Evolutionary conservation across 2,113 vertebrate species (phyloP), one percentile per base, ranked within the genome.

Genomic region (Paramormyrops kingsleyae): DNA sequence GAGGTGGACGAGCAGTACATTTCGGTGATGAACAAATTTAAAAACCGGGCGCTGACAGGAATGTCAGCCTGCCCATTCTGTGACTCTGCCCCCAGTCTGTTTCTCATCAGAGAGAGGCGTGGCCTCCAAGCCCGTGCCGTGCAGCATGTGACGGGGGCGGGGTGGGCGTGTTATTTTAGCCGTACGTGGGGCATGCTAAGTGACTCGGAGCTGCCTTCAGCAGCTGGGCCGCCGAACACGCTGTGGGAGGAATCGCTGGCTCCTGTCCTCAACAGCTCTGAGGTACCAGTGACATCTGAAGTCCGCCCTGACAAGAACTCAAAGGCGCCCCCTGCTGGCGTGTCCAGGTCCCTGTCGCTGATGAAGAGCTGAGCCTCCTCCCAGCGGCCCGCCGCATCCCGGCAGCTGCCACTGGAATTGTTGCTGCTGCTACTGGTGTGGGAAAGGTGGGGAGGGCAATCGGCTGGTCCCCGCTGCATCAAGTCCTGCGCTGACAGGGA

Each of bases 401-500:
- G 96, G 92, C 97, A 97, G 93, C 97, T 94, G 50, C 95, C 94
- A 66, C 96, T 97, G 47, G 97, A 97, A 92, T 97, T 96, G 91
- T 96, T 98, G 94, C 97, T 96, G 13, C 93, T 93, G 89, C 94
- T 94, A 27, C 93, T 92, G 84, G 93, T 94, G 19, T 94, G 93
- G 13, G 95, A 94, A 89, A 96, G 93, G 90, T 96, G 96, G 92
- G 96, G 94, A 84, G 94, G 96, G 93, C 96, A 90, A 88, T 97
- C 97, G 90, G 97, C 96, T 35, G 96, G 93, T 86, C 93, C 91
- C 19, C 96, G 93, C 80, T 97, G 96, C 92, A 98, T 96, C 93
- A 99, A 96, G 93, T 99, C 97, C 96, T 99, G 98, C 90, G 97
- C 97, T n/a, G 98, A 99, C 93, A 97, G 93, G 70, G 98, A 98